These are phyloP conservation scores for Chymomyza fuscimana DNA, from an alignment of 2,888 invertebrate species.

Conservation along the genomic window DNA sequence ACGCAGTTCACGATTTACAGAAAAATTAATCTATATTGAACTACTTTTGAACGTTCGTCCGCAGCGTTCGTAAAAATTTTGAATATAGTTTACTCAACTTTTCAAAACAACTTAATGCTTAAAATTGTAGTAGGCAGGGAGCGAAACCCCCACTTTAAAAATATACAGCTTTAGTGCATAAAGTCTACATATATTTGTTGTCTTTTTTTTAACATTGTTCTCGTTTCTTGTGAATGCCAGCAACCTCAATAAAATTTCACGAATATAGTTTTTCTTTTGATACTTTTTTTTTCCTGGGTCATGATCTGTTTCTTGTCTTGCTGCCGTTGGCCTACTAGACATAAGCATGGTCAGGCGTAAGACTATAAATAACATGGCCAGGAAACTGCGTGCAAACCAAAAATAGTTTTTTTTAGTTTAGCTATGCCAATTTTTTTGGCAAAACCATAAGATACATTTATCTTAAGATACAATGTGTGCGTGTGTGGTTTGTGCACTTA, in stretches of 20 bases:
- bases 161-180: no score
- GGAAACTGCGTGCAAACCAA: conserved; percentile 20
- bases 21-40: no score
- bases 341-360: not conserved
- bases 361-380: conserved; percentile 22
- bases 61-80: no score
- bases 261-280: conserved; percentile 57
- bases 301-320: conserved; percentile 69
- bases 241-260: conserved; percentile 76
- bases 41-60: no score
- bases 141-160: no score
- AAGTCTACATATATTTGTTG: not conserved
- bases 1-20: no score
- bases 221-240: conserved; percentile 62
- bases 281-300: conserved; percentile 75
- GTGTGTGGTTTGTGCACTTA: conserved; percentile 46
- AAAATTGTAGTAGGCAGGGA: no score
- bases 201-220: conserved; percentile 32
- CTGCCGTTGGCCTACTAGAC: conserved; percentile 44
- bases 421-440: not conserved
- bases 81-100: no score
- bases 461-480: not conserved
- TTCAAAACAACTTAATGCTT: no score
- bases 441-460: not conserved
- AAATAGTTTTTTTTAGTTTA: not conserved